Percentiles rank a stretch among this genome's conserved stretches.
Conservation (phyloP, 2,113 vertebrate species). For the Gulo gulo region DNA sequence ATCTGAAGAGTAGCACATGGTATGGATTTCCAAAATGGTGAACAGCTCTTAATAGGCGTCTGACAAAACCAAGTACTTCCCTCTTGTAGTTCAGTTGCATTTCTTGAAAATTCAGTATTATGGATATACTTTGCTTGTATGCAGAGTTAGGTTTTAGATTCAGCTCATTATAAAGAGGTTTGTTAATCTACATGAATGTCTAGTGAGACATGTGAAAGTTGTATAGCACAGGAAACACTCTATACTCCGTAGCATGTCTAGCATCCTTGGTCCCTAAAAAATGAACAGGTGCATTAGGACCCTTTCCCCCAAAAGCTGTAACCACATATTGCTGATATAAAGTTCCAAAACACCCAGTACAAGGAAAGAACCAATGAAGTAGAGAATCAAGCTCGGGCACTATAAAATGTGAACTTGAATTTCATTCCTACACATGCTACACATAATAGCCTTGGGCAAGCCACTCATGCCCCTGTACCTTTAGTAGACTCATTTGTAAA, state of each 20-base stretch:
- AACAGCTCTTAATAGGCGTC: not conserved
- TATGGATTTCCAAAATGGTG: not conserved
- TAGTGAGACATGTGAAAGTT: not conserved
- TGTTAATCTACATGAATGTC: not conserved
- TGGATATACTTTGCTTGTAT: not conserved
- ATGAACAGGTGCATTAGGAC: not conserved
- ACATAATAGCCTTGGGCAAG: not conserved
- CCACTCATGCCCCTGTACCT: not conserved
- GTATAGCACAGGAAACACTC: not conserved
- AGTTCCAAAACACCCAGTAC: not conserved
- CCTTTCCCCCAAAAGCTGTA: not conserved
- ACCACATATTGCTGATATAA: not conserved
- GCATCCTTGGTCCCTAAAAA: not conserved
- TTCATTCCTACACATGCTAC: not conserved
- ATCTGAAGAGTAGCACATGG: accelerated
- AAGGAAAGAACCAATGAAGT: not conserved
- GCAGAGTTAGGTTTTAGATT: not conserved
- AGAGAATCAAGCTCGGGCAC: not conserved
- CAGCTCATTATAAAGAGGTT: not conserved
- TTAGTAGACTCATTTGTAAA: not conserved
- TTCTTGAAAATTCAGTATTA: not conserved
- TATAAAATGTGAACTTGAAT: not conserved
- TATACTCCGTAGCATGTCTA: not conserved
- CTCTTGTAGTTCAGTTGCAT: not conserved
- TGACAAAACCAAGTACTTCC: not conserved